Base-by-base conservation (phyloP, 1,140 invertebrate genomes). In the Drosophila santomea region DNA sequence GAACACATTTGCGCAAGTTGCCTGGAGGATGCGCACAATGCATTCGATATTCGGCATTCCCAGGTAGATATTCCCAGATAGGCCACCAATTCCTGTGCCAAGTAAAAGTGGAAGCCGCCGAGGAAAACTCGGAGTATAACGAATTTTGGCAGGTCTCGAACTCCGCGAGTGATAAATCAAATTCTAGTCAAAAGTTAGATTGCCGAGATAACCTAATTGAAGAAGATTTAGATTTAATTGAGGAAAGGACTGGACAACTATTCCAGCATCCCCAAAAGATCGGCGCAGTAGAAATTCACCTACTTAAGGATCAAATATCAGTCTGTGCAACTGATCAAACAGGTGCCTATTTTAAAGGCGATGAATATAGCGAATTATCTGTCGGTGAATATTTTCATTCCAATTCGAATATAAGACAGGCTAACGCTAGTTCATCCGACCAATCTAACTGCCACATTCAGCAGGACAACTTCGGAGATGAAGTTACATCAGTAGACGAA, bases 1-100 rank as follows among this genome's bases (percentile, higher is more conserved):
- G 57, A 59, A 47, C 23, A 2, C 28, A 59, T 59, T 0, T 59
- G 57, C 28, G 17, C 3, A 4, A 4, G 12, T 8, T 59, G 57
- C 44, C 7, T 59, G 10, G 8, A 50, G 32, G 57, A 48, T 23
- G 44, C 44, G n/a, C 15, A n/a, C 20, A 35, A 23, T 11, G 23
- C 17, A 12, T 48, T 23, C 14, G 28, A 59, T 11, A 20, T 20
- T 5, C 17, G 17, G 15, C 8, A 20, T 1, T 45, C 17, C 43
- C 2, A 23, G 10, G 11, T 14, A 2, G 47, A n/a, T n/a, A n/a
- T 1, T 45, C 17, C 43, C 2, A 23, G 10, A n/a, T 14, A 2
- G 47, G 28, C 6, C 12, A 23, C 35, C 12, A 38, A 55, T 38
- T 38, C 15, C 7, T 20, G 2, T 10, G 12, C 25, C 25, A n/a